Conservation (phyloP, 1,140 invertebrate species). For the Cydia strobilella region DNA sequence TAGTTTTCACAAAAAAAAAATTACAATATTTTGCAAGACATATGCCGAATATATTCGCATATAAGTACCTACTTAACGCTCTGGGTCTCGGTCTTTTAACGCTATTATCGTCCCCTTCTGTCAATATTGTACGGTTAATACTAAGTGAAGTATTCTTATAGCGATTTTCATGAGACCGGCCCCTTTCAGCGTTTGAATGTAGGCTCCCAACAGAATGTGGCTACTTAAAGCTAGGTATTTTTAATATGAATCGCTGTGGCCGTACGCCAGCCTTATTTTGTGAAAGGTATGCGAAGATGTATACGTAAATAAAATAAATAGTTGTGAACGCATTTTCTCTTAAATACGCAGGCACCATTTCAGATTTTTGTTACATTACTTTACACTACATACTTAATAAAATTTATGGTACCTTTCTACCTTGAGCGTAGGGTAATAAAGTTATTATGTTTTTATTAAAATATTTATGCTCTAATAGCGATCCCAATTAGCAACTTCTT, state of each 20-base stretch:
- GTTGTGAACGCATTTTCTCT: background rate
- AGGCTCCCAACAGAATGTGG: slow-evolving; percentile 6
- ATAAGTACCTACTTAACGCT: background rate
- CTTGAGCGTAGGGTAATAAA: no score
- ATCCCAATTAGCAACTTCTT: no score
- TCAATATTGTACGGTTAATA: slow-evolving; percentile 9
- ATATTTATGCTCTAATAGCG: no score
- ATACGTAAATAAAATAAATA: background rate
- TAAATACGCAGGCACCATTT: background rate
- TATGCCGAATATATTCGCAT: background rate
- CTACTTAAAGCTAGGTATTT: slow-evolving; percentile 1
- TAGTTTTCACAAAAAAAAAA: background rate
- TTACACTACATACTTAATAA: no score
- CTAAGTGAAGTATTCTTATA: slow-evolving; percentile 8
- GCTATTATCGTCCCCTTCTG: background rate
- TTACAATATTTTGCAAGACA: background rate
- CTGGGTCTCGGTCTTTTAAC: background rate
- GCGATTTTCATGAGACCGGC: background rate
- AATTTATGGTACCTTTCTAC: no score
- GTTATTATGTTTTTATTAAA: no score
- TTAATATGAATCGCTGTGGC: slow-evolving; percentile 8
- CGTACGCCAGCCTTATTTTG: background rate
- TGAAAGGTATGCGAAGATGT: background rate
- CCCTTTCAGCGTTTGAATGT: slow-evolving; percentile 11
- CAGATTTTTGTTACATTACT: no score